phyloP scores from a whole-genome alignment of 2,797 vertebrate genomes.

The Microctenopoma stevenorrisi region DNA sequence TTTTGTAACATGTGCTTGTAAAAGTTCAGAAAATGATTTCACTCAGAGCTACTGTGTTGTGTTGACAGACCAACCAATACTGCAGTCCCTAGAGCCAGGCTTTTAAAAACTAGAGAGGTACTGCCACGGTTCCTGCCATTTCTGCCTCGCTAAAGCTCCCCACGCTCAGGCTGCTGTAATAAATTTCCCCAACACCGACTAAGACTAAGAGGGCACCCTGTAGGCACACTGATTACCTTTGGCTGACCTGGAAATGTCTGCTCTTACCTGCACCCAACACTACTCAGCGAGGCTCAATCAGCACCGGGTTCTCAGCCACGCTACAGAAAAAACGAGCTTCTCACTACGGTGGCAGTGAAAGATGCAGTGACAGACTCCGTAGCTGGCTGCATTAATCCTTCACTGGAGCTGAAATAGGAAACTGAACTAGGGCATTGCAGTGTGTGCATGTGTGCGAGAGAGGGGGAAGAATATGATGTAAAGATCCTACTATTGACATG shows the following conservation, averaged over 20 bases:
- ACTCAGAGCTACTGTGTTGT: background rate
- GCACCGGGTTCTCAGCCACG: conserved; percentile 22
- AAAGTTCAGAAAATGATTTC: background rate
- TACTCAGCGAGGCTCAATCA: conserved; percentile 37
- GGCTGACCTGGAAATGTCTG: conserved; percentile 70
- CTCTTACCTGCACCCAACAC: conserved; percentile 57
- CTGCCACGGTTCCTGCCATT: conserved; percentile 30
- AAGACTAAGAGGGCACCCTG: conserved; percentile 49
- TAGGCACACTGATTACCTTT: conserved; percentile 46
- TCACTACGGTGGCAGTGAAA: conserved; percentile 45
- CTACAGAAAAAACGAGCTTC: conserved; percentile 31
- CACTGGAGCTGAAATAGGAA: conserved; percentile 44
- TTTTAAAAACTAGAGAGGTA: conserved; percentile 38
- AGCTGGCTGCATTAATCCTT: conserved; percentile 59
- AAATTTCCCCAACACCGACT: conserved; percentile 44
- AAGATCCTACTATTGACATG: conserved; percentile 13
- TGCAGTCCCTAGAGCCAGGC: conserved; percentile 7
- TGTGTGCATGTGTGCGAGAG: conserved; percentile 1
- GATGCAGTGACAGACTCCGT: conserved; percentile 56
- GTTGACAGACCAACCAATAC: conserved; percentile 7
- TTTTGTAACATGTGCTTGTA: too few species aligned
- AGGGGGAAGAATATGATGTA: conserved; percentile 1
- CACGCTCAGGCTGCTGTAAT: conserved; percentile 39
- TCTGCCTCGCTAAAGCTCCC: conserved; percentile 24
- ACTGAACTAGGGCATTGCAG: conserved; percentile 34